Evolutionary conservation across 2,113 vertebrate species (phyloP).

Genomic region (Brachirus orientalis): DNA sequence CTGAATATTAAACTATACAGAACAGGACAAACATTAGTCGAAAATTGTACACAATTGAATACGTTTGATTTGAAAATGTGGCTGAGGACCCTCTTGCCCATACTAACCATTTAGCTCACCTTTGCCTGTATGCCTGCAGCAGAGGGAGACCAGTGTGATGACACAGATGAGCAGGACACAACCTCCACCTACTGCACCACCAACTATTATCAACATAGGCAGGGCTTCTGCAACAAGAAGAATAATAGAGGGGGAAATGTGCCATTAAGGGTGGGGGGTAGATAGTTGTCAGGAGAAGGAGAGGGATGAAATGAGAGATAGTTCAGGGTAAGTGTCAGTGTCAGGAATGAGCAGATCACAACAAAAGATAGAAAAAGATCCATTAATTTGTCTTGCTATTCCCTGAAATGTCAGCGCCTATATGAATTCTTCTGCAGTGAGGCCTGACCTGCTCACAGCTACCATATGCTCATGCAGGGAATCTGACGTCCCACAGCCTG

Average conservation of each 20-base stretch:
- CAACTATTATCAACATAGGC: constrained; percentile 83
- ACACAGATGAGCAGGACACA: constrained; percentile 83
- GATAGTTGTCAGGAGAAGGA: constrained; percentile 20
- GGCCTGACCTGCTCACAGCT: constrained; percentile 28
- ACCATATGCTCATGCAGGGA: constrained; percentile 45
- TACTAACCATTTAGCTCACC: constrained; percentile 84
- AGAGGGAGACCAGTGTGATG: constrained; percentile 81
- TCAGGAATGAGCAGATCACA: constrained; percentile 48
- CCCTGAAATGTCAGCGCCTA: constrained; percentile 37
- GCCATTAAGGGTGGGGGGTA: not conserved
- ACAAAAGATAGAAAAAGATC: constrained; percentile 42
- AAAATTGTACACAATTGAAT: not conserved
- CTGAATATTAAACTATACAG: not conserved
- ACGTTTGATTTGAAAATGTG: constrained; percentile 45
- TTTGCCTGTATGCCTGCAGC: constrained; percentile 86
- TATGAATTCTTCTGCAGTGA: constrained; percentile 61
- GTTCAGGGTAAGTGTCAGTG: constrained; percentile 34
- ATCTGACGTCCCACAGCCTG: constrained; percentile 53
- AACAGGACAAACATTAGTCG: not conserved
- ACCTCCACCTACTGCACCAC: constrained; percentile 80
- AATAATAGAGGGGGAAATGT: constrained; percentile 17
- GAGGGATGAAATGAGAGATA: constrained; percentile 24
- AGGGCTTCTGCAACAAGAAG: constrained; percentile 78
- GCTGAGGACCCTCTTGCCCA: constrained; percentile 50
- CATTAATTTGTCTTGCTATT: constrained; percentile 55